Evolutionary conservation across 2,797 vertebrate genomes (phyloP), one percentile per base, ranked within the genome.

Genomic region (Poeciliopsis presidionis): DNA sequence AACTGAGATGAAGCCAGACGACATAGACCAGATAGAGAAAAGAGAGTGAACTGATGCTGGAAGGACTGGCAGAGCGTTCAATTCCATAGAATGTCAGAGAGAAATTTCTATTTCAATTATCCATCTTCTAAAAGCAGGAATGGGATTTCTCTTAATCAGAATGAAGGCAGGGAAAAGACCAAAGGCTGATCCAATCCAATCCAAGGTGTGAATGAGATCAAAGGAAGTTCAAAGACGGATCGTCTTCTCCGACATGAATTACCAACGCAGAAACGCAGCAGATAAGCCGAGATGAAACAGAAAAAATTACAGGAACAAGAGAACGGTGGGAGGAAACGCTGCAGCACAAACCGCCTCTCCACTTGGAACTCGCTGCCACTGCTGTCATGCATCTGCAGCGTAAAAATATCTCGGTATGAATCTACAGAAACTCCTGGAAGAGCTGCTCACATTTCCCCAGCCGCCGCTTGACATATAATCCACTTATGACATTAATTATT

Each of bases 111-210:
- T 88, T 82, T 75, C 67, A 85, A 30, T 88, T 70, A 83, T 47
- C 30, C 77, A 79, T 73, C 67, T 69, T 86, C 72, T 41, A 79
- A 85, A 85, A 83, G 12, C 71, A 55, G 77, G 81, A 89, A 86
- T 86, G 72, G 46, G 78, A 81, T 88, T 92, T 76, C 47, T 75
- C 83, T 82, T 88, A 86, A 90, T 91, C 77, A 79, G 84, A 84
- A 76, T 86, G 36, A 57, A 83, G 70, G 73, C 78, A 81, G 3
- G 74, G 82, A 84, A 86, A 74, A 74, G 77, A 76, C 18, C 74
- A 43, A 78, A 61, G 63, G 78, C 80, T 80, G 86, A 89, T 76
- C 80, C 12, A 6, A 47, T 80, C 74, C 74, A 5, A 78, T 84
- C 81, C 79, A 81, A 81, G 74, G 84, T 85, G 71, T 73, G 76